These are phyloP conservation scores for Amphimedon queenslandica DNA, from an alignment of 37 sponge, comb jelly and placozoan genomes.

Conservation along the genomic window DNA sequence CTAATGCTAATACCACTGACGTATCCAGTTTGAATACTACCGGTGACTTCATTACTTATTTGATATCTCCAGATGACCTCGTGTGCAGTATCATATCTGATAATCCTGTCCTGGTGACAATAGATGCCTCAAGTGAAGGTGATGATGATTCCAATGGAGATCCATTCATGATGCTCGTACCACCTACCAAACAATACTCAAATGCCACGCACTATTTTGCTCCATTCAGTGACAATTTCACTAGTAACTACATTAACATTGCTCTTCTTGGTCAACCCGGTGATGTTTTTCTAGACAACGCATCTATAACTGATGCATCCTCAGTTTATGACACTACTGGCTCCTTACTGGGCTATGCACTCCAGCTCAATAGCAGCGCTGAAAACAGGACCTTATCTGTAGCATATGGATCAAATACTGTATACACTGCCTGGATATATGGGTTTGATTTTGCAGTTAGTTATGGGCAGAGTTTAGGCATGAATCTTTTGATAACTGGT, in stretches of 20 bases:
- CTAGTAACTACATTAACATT: neutral
- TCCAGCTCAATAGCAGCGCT: neutral
- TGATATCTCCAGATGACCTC: neutral
- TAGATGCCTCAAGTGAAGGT: neutral
- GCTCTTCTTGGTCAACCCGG: no score
- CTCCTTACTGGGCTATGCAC: neutral
- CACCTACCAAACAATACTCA: conserved; percentile 1
- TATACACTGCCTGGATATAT: neutral
- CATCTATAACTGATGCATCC: no score
- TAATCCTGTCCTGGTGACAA: neutral
- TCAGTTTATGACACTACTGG: neutral
- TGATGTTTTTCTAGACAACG: no score
- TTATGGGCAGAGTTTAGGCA: neutral
- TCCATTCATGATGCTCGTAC: conserved; percentile 3
- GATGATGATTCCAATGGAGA: neutral
- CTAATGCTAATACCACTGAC: neutral
- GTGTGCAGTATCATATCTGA: neutral
- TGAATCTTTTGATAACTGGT: neutral
- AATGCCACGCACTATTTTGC: neutral
- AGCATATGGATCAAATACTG: no score
- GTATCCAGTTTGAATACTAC: neutral
- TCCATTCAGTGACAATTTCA: neutral
- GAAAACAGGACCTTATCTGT: neutral
- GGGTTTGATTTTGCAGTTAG: neutral
- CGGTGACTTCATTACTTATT: neutral